These are phyloP conservation scores for Ceratitis capitata DNA, from an alignment of 1,140 invertebrate genomes.

Conservation along the genomic window DNA sequence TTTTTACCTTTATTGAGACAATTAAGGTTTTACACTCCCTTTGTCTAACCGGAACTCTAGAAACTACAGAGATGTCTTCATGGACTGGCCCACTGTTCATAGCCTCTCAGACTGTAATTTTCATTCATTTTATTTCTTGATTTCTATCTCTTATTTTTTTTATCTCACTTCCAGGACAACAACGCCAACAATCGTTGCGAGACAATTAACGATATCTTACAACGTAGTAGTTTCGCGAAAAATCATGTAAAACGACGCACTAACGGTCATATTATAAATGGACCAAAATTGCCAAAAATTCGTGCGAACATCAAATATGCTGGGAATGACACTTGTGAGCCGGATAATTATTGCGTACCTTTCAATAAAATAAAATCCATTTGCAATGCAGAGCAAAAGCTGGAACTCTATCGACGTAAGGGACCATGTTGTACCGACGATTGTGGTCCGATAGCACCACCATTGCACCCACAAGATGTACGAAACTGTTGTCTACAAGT, in stretches of 20 bases:
- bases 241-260: slow-evolving; percentile 58
- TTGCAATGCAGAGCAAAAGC: slow-evolving; percentile 46
- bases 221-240: slow-evolving; percentile 55
- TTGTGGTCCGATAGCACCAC: slow-evolving; percentile 46
- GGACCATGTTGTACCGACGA: neutral
- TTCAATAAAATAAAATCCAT: slow-evolving; percentile 58
- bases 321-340: slow-evolving; percentile 56
- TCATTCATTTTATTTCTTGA: neutral
- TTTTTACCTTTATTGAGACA: too few relatives aligned
- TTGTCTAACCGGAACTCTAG: too few relatives aligned
- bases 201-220: slow-evolving; percentile 50
- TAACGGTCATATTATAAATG: slow-evolving; percentile 56
- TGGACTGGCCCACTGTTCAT: too few relatives aligned
- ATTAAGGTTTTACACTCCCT: too few relatives aligned
- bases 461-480: slow-evolving; percentile 44
- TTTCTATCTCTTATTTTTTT: neutral
- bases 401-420: slow-evolving; percentile 54
- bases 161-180: slow-evolving; percentile 10
- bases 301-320: slow-evolving; percentile 62
- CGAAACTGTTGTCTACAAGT: slow-evolving; percentile 58
- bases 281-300: slow-evolving; percentile 58
- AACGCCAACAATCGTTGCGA: neutral
- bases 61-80: too few relatives aligned
- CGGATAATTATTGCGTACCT: slow-evolving; percentile 55
- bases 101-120: neutral